phyloP scores from a whole-genome alignment of 2,113 vertebrate genomes.

The Lagopus leucura region DNA sequence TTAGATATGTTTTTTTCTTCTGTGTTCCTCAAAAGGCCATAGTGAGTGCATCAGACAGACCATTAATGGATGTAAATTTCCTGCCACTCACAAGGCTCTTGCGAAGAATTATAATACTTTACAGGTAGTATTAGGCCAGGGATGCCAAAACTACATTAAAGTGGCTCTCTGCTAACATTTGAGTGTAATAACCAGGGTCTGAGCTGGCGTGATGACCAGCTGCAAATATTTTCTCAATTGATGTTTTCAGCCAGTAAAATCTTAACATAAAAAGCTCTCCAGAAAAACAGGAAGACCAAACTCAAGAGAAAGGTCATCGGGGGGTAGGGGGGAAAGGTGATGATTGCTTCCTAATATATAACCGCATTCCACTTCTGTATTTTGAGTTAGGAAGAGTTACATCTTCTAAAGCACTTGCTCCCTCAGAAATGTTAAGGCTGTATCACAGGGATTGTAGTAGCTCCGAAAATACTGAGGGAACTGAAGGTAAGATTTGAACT shows the following conservation, averaged over 20 bases:
- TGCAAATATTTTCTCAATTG: conserved; percentile 5
- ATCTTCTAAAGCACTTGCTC: neutral
- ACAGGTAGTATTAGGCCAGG: neutral
- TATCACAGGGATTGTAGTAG: neutral
- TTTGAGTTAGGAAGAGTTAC: neutral
- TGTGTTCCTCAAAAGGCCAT: neutral
- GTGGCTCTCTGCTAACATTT: neutral
- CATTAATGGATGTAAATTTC: neutral
- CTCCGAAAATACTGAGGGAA: neutral
- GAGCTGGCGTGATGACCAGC: neutral
- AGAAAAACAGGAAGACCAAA: neutral
- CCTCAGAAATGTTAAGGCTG: neutral
- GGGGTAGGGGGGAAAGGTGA: neutral
- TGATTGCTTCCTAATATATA: neutral
- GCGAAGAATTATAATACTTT: conserved; percentile 4
- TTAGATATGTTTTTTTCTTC: neutral
- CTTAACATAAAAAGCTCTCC: neutral
- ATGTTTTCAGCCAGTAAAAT: neutral
- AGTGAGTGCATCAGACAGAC: neutral
- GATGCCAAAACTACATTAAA: conserved; percentile 13
- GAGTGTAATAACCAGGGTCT: neutral
- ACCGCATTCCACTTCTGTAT: neutral
- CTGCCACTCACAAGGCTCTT: conserved; percentile 9
- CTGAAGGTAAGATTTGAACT: neutral
- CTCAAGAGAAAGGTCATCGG: neutral